phyloP scores from a whole-genome alignment of 1,140 invertebrate genomes.

The Drosophila teissieri region DNA sequence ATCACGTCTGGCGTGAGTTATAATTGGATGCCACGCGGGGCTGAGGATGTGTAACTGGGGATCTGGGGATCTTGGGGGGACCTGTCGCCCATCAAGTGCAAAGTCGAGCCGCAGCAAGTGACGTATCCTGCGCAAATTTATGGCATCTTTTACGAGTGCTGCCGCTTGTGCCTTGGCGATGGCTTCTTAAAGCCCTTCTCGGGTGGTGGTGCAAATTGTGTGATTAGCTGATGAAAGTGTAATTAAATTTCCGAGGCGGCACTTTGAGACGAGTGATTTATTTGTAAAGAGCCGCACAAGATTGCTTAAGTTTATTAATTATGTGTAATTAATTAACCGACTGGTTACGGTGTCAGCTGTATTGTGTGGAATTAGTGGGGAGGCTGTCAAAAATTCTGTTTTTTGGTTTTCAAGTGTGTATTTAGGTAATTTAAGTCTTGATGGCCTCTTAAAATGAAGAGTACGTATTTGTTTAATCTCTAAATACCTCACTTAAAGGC shows the following conservation, averaged over 20 bases:
- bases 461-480: no score
- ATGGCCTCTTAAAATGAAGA: no score
- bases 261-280: constrained; percentile 58
- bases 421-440: no score
- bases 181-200: constrained; percentile 34
- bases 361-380: neutral
- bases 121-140: constrained; percentile 48
- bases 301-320: constrained; percentile 71
- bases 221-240: constrained; percentile 60
- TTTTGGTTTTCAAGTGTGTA: no score
- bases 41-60: neutral
- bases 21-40: constrained; percentile 57
- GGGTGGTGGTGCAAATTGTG: constrained; percentile 51
- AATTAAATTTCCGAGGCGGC: constrained; percentile 59
- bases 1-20: constrained; percentile 64
- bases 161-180: constrained; percentile 13
- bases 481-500: no score
- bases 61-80: constrained; percentile 1
- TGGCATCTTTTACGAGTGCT: constrained; percentile 50
- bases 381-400: neutral
- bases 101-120: constrained; percentile 29
- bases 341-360: constrained; percentile 1
- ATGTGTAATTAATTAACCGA: constrained; percentile 59
- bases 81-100: constrained; percentile 50
- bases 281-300: constrained; percentile 38